phyloP scores from a whole-genome alignment of 2,888 invertebrate species.

The Ecdyonurus torrentis region DNA sequence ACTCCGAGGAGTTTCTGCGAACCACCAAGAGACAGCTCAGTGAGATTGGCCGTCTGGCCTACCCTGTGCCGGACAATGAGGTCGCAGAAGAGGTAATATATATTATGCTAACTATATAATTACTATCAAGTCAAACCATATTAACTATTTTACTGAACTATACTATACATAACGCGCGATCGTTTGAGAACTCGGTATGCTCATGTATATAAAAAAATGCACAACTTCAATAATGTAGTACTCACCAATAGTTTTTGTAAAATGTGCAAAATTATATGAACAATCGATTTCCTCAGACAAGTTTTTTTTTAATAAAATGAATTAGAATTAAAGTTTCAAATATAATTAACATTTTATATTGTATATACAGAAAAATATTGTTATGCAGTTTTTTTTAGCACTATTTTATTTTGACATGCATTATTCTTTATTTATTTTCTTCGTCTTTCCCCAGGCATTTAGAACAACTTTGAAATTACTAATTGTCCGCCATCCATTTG shows the following conservation, averaged over 20 bases:
- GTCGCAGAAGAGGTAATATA: slow-evolving; percentile 24
- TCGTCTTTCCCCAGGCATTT: slow-evolving; percentile 22
- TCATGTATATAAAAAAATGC: no score
- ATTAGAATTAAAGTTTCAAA: not conserved
- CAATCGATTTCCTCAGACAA: no score
- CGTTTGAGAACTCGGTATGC: no score
- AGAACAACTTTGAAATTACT: slow-evolving; percentile 30
- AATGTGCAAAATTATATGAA: no score
- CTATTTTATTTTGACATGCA: not conserved
- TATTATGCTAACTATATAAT: no score
- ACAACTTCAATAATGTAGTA: no score
- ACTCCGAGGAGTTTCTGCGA: slow-evolving; percentile 22
- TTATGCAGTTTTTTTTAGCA: not conserved
- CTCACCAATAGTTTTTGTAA: no score
- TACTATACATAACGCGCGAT: no score
- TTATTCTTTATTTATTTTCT: not conserved
- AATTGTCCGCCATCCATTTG: slow-evolving; percentile 41
- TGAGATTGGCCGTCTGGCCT: slow-evolving; percentile 22
- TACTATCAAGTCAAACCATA: no score
- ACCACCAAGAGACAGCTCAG: slow-evolving; percentile 21
- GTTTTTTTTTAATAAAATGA: no score
- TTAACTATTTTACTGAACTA: no score
- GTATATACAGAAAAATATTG: not conserved
- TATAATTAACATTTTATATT: not conserved
- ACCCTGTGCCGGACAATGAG: slow-evolving; percentile 25